Evolutionary conservation across 2,888 invertebrate species (phyloP).

Genomic region (Cheilosia pagana): DNA sequence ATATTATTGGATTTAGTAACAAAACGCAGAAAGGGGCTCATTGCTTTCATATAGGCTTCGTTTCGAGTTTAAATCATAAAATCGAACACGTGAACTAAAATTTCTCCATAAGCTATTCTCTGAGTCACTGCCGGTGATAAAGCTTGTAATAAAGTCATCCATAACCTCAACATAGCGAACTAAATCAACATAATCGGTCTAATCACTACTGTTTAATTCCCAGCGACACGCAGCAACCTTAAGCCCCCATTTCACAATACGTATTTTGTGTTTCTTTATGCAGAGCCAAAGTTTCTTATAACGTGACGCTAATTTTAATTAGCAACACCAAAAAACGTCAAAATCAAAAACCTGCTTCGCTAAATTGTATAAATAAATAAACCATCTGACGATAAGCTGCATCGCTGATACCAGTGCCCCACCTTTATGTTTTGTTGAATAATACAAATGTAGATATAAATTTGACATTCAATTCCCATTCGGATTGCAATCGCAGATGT

Average conservation of each 20-base stretch:
- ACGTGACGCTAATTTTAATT: neutral
- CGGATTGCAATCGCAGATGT: neutral
- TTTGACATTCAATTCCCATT: neutral
- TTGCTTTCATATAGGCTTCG: too few species aligned
- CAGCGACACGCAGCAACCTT: too few species aligned
- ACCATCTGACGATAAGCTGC: constrained; percentile 33
- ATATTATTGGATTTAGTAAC: too few species aligned
- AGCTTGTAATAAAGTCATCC: too few species aligned
- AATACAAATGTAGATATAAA: neutral
- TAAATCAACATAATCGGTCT: too few species aligned
- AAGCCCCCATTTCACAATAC: neutral
- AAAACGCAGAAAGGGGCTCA: too few species aligned
- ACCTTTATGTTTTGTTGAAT: neutral
- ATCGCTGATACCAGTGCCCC: constrained; percentile 9
- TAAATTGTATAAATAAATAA: constrained; percentile 2
- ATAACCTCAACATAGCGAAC: too few species aligned
- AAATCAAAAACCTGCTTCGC: constrained; percentile 11
- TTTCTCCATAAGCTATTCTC: too few species aligned
- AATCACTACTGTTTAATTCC: too few species aligned
- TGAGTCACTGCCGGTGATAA: too few species aligned
- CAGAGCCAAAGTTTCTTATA: neutral
- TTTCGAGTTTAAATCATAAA: too few species aligned
- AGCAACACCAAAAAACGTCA: neutral
- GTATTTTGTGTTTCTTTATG: neutral
- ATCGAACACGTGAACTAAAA: too few species aligned